These are phyloP conservation scores for Azemiops feae DNA, from an alignment of 2,113 vertebrate species.

Conservation along the genomic window DNA sequence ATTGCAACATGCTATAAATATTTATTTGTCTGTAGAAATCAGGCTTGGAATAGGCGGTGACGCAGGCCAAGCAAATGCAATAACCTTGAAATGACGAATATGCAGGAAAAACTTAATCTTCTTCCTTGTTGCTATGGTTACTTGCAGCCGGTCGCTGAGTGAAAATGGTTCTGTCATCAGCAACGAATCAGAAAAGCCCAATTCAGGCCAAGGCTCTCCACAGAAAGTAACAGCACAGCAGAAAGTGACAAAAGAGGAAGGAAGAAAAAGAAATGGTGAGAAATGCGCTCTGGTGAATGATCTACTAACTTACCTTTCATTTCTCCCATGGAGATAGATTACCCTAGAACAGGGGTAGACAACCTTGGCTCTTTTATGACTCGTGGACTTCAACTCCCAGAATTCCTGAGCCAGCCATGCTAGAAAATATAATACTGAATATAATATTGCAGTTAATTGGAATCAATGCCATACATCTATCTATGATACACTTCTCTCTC, in stretches of 20 bases:
- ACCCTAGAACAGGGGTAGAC: background rate
- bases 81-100: constrained; percentile 73
- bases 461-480: background rate
- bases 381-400: no score
- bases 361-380: no score
- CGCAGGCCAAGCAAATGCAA: constrained; percentile 54
- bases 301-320: background rate
- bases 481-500: background rate
- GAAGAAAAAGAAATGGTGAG: constrained; percentile 88
- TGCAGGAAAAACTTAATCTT: constrained; percentile 75
- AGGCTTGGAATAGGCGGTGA: constrained; percentile 45
- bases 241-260: constrained; percentile 88
- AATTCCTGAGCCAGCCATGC: no score
- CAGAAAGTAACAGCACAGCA: constrained; percentile 86
- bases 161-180: constrained; percentile 95
- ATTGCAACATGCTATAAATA: background rate
- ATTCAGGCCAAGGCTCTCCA: constrained; percentile 79
- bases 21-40: constrained; percentile 44
- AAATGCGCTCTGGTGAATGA: constrained; percentile 35
- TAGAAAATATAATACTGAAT: background rate
- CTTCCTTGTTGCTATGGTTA: constrained; percentile 96
- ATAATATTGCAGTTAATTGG: fast-evolving
- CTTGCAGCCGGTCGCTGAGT: constrained; percentile 91
- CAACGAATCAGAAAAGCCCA: constrained; percentile 90
- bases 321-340: fast-evolving